Evolutionary conservation across 2,113 vertebrate genomes (phyloP).

Genomic region (Chlamydotis undulata): DNA sequence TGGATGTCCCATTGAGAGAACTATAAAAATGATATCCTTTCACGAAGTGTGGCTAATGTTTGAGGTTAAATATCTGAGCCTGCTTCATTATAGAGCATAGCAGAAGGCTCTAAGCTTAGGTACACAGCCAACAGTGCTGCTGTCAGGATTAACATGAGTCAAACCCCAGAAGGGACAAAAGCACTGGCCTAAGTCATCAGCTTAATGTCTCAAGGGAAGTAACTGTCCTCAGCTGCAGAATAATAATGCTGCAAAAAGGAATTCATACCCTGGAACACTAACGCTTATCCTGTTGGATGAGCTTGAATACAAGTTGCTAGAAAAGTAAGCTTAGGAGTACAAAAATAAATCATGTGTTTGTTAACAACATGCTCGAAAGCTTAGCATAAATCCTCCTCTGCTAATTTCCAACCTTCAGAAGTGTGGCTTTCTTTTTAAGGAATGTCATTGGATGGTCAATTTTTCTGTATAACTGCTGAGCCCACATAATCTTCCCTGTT

Average conservation of each 20-base stretch:
- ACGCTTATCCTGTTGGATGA: background rate
- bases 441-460: slow-evolving; percentile 81
- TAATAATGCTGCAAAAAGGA: background rate
- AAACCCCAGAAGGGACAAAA: background rate
- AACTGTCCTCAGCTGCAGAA: background rate
- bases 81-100: background rate
- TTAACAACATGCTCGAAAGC: background rate
- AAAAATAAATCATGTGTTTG: background rate
- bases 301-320: background rate
- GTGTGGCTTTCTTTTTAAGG: slow-evolving; percentile 77
- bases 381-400: background rate
- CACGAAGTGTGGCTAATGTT: background rate
- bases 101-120: background rate
- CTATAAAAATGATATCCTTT: background rate
- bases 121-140: background rate
- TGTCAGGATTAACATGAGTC: background rate
- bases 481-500: slow-evolving; percentile 83
- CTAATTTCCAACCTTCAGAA: slow-evolving; percentile 76
- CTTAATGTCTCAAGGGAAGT: background rate
- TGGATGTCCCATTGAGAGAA: background rate
- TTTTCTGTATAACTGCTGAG: slow-evolving; percentile 82
- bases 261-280: background rate
- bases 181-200: background rate
- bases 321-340: background rate
- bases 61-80: background rate